Conservation (phyloP, 2,888 invertebrate species). For the Leistus spinibarbis region DNA sequence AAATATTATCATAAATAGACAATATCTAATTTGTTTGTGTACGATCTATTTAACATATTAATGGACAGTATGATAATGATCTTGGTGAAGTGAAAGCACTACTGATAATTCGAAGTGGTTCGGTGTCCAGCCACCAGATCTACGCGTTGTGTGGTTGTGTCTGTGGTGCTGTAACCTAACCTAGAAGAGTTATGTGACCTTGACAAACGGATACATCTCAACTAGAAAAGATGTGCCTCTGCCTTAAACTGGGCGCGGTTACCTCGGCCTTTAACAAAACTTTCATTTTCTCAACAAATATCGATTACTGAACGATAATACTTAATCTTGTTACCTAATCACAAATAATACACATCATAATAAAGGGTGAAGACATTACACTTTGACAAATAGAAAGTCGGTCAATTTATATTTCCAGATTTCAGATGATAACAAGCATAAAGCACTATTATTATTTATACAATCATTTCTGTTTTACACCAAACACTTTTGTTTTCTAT, state of each 20-base stretch:
- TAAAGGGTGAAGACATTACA: background rate
- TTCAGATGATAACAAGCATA: no score
- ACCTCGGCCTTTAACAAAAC: background rate
- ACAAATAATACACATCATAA: background rate
- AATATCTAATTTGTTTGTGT: no score
- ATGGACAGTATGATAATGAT: background rate
- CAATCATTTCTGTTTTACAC: background rate
- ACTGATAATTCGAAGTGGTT: background rate
- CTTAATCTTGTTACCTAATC: background rate
- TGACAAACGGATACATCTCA: constrained; percentile 28
- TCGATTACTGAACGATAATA: background rate
- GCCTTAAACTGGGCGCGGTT: constrained; percentile 12
- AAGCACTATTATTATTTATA: no score
- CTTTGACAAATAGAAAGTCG: background rate
- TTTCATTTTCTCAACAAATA: constrained; percentile 14
- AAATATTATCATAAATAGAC: no score
- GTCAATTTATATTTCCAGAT: background rate
- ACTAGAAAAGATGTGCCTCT: background rate
- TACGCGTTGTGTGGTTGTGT: background rate
- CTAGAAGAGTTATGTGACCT: constrained; percentile 27
- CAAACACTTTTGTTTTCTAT: no score
- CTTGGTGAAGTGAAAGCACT: background rate
- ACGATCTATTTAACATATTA: background rate
- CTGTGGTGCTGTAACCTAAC: constrained; percentile 2
- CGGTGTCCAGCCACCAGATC: background rate